Evolutionary conservation across 1,140 invertebrate species (phyloP), one percentile per base, ranked within the genome.

Genomic region (Orchesella cincta): DNA sequence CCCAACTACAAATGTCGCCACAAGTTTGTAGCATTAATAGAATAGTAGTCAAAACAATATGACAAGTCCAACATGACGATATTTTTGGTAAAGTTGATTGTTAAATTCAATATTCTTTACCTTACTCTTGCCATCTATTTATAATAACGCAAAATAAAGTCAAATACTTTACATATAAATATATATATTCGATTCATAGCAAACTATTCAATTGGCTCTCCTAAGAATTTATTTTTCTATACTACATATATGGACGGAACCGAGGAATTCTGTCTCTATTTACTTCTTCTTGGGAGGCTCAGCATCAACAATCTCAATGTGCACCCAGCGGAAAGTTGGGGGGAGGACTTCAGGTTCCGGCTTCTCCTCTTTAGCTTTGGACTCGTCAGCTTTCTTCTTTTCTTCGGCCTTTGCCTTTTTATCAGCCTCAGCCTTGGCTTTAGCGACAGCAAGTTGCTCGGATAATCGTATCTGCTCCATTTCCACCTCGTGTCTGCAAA

Each of bases 261-360:
- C 39, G 20, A 46, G 39, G 39, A 12, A 12, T 46, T 8, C 8
- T 20, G 20, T 46, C 39, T 46, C 39, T 46, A 8, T 46, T 46
- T 8, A 8, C 8, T 12, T 46, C 39, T n/a, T n/a, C 39, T 8
- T 8, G 39, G 20, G 8, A 12, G 8, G 8, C 39, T 46, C 39
- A 12, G 8, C 39, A 20, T 46, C 39, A 8, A 67, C 62, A 31
- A 67, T 67, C 33, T 67, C 62, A 31, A 67, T 67, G 8, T 67
- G 62, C 29, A 67, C 62, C 62, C 62, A 67, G n/a, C 62, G 62
- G 62, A 67, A 67, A 67, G 28, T 33, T 33, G 26, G 12, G 2
- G 62, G 62, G 12, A 33, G 3, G 12, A 31, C 52, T 57, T 57
- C 62, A 29, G 29, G 3, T 33, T 67, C 62, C 29, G 29, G 29